Base-by-base conservation (phyloP, 2,888 invertebrate genomes). In the Stenodera caucasica region DNA sequence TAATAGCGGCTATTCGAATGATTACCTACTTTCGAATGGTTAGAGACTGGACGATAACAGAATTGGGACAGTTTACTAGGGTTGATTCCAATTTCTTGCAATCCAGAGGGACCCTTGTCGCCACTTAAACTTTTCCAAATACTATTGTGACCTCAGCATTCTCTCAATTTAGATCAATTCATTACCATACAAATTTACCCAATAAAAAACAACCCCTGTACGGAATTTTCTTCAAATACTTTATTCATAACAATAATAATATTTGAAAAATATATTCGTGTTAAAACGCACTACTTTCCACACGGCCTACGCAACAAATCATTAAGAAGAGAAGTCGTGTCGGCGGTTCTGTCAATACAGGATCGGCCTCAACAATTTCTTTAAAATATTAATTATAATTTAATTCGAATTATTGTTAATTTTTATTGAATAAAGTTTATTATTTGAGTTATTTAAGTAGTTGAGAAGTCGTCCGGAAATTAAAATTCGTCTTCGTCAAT, bases 251-350 rank as follows among this genome's bases (percentile, higher is more conserved):
- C 30, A 45, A 35, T 26, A 14, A 26, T 53, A 14, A 26, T 53
- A 52, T 30, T 12, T 53, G 59, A 54, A 49, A 63, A 60, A 60
- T 60, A 53, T 59, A 56, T 55, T 55, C 53, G 55, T 60, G 58
- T 60, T 63, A 60, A 63, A 63, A 63, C 60, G 57, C 57, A 58
- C 63, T 63, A 63, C 62, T 64, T 64, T 66, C 64, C 60, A 61
- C 55, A 52, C 66, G 45, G 55, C 66, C 66, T 58, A 66, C 66
- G 58, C 66, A 59, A 61, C 60, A 66, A 66, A 66, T 64, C 62
- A 64, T 66, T 61, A 58, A 66, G 55, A 49, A 61, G 66, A 66
- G 66, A 66, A 64, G 58, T 62, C 61, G 59, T 61, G 66, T 61
- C 63, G 61, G 61, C 55, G 51, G 45, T 26, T 9, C 23, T 49